A percentile compares a stretch with the other conserved stretches of the same genome.
Conservation (phyloP, 2,888 invertebrate species). For the Melanotus villosus region DNA sequence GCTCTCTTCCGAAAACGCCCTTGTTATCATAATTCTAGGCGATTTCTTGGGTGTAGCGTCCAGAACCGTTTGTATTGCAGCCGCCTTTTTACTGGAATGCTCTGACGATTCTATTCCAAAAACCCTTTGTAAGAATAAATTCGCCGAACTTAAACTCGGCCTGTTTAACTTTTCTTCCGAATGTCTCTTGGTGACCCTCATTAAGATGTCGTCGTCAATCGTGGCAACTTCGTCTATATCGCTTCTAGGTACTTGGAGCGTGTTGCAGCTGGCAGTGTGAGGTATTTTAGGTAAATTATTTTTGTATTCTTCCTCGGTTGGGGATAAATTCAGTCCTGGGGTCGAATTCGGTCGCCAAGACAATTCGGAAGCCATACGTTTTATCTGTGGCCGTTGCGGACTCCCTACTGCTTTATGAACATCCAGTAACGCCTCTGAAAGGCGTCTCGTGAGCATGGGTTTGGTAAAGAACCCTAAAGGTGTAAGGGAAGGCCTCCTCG, state of each 20-base stretch:
- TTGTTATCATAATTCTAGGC: constrained; percentile 80
- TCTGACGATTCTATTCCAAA: constrained; percentile 70
- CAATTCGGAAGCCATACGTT: constrained; percentile 69
- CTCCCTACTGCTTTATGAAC: constrained; percentile 63
- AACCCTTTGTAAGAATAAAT: constrained; percentile 74
- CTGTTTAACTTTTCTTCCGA: constrained; percentile 46
- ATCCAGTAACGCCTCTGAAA: constrained; percentile 73
- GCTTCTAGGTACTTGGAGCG: constrained; percentile 75
- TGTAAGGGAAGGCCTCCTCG: constrained; percentile 80
- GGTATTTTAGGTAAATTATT: constrained; percentile 67
- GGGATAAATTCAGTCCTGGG: constrained; percentile 60
- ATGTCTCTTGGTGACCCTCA: constrained; percentile 60
- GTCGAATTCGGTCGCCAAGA: constrained; percentile 70
- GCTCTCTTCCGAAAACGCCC: constrained; percentile 82
- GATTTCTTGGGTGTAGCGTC: constrained; percentile 66
- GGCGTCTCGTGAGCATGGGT: constrained; percentile 71
- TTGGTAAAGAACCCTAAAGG: constrained; percentile 70
- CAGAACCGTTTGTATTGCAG: constrained; percentile 59
- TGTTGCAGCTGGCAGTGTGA: constrained; percentile 79
- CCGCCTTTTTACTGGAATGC: constrained; percentile 51
- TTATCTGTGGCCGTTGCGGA: constrained; percentile 65
- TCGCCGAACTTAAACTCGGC: constrained; percentile 71
- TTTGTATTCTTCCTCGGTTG: constrained; percentile 65
- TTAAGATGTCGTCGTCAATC: constrained; percentile 64
- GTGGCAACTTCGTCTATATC: constrained; percentile 63